Percentiles rank a stretch among this genome's conserved stretches.
These are phyloP conservation scores for Leucopsar rothschildi DNA, from an alignment of 2,113 vertebrate species.

Conservation along the genomic window DNA sequence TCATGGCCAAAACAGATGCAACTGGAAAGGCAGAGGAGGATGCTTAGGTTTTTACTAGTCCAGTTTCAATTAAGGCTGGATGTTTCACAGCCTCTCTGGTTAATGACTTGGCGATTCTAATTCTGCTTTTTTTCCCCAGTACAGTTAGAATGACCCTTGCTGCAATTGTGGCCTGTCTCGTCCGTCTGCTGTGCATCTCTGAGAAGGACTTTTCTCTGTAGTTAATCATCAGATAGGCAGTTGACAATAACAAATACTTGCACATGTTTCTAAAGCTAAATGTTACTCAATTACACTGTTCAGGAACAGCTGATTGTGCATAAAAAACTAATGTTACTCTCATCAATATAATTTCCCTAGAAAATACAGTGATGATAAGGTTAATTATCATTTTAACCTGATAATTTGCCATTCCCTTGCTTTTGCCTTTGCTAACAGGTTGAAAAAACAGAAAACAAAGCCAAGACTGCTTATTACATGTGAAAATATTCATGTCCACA, in stretches of 20 bases:
- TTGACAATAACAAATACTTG: not conserved
- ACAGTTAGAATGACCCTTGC: not conserved
- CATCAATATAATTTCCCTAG: constrained; percentile 25
- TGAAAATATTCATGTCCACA: constrained; percentile 68
- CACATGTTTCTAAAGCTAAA: not conserved
- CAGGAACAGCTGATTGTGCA: not conserved
- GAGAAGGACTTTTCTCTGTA: not conserved
- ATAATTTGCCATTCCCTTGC: constrained; percentile 39
- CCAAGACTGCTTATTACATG: constrained; percentile 28
- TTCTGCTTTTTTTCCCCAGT: not conserved
- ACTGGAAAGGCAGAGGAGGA: not conserved
- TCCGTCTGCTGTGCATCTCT: not conserved
- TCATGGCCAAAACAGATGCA: not conserved
- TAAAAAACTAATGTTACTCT: constrained; percentile 29
- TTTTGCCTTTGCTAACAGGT: constrained; percentile 51
- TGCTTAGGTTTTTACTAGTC: not conserved
- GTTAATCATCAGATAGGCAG: not conserved
- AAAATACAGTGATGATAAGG: constrained; percentile 50
- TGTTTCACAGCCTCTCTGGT: not conserved
- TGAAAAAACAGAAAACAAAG: constrained; percentile 8
- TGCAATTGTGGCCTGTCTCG: not conserved
- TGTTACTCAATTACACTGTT: not conserved
- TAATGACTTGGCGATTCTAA: not conserved
- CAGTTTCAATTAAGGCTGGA: not conserved
- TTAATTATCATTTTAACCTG: constrained; percentile 57